These are phyloP conservation scores for Lepus oiostolus DNA, from an alignment of 2,797 vertebrate species.

Conservation along the genomic window DNA sequence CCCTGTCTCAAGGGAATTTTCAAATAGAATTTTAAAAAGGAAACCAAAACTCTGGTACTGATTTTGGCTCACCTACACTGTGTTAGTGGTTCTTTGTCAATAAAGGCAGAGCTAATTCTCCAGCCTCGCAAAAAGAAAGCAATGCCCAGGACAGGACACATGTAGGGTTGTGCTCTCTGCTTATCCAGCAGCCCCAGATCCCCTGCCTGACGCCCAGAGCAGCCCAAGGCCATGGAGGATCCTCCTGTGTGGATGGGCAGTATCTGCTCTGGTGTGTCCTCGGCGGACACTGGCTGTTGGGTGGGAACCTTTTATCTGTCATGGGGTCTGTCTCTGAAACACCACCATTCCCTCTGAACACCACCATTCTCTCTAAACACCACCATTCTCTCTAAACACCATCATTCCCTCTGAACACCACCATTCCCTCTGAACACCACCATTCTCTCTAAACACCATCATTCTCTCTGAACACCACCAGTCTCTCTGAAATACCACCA, in stretches of 20 bases:
- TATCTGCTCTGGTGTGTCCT: neutral
- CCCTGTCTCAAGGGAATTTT: too few species aligned
- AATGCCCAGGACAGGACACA: neutral
- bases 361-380: too few species aligned
- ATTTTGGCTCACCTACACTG: neutral
- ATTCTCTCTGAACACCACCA: too few species aligned
- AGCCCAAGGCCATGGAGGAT: rapidly evolving
- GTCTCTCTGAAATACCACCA: neutral
- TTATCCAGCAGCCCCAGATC: too few species aligned
- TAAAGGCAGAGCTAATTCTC: neutral
- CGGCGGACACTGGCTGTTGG: rapidly evolving
- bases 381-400: too few species aligned
- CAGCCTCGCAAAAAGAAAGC: neutral
- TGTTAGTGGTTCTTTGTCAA: neutral
- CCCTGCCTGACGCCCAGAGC: neutral
- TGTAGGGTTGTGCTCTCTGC: too few species aligned
- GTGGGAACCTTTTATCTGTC: neutral
- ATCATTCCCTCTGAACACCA: too few species aligned
- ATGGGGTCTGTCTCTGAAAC: neutral
- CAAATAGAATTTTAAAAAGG: too few species aligned
- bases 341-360: too few species aligned
- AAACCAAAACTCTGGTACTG: neutral
- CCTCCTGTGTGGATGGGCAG: rapidly evolving
- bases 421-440: too few species aligned
- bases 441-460: too few species aligned